A percentile compares a stretch with the other conserved stretches of the same genome.
phyloP scores from a whole-genome alignment of 2,113 vertebrate genomes.

The Brienomyrus brachyistius region DNA sequence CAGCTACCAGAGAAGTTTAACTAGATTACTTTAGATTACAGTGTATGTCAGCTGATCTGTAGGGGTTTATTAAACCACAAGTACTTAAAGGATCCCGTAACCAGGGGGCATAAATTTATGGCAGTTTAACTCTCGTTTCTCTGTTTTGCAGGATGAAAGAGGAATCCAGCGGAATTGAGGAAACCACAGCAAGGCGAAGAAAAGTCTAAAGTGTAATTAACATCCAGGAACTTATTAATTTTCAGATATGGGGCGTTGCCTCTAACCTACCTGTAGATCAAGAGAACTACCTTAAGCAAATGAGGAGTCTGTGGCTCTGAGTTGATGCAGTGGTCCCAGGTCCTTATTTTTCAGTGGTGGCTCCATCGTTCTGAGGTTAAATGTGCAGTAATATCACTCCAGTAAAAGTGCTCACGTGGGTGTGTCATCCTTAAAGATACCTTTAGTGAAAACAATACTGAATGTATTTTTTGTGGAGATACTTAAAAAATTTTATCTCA shows the following conservation, averaged over 20 bases:
- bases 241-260: background rate
- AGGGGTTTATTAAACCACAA: background rate
- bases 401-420: background rate
- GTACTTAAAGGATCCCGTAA: background rate
- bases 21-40: slow-evolving; percentile 1
- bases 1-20: slow-evolving; percentile 6
- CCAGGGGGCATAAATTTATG: background rate
- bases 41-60: background rate
- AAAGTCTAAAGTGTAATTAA: slow-evolving; percentile 38
- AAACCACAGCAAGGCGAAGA: slow-evolving; percentile 42
- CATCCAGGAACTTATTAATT: background rate
- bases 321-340: background rate
- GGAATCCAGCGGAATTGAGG: slow-evolving; percentile 41
- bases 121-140: background rate
- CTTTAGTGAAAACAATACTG: background rate
- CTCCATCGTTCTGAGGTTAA: background rate
- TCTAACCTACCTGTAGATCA: background rate
- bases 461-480: background rate
- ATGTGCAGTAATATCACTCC: background rate
- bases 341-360: background rate
- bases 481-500: no score
- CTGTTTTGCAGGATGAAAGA: slow-evolving; percentile 40
- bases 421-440: background rate
- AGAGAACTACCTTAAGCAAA: background rate
- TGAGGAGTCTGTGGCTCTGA: background rate